A percentile compares a stretch with the other conserved stretches of the same genome.
Conservation (phyloP, 2,888 invertebrate genomes). For the Caenorhabditis drosophilae region DNA sequence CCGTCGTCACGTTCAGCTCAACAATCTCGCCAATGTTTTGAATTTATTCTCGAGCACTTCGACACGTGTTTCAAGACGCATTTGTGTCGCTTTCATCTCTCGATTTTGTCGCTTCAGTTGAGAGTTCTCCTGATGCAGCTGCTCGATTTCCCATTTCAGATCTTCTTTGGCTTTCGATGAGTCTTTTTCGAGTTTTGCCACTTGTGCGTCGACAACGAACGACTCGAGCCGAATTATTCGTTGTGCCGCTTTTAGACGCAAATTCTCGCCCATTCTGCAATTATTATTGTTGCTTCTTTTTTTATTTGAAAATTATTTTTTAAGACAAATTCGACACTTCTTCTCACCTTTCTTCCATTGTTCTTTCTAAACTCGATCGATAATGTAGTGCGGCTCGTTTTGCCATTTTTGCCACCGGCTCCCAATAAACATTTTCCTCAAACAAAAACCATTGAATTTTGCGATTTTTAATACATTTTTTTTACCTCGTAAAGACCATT, state of each 20-base stretch:
- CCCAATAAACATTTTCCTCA: slow-evolving; percentile 47
- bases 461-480: too few relatives aligned
- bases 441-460: slow-evolving; percentile 1
- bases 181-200: slow-evolving; percentile 61
- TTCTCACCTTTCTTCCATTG: slow-evolving; percentile 55
- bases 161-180: slow-evolving; percentile 57
- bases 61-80: slow-evolving; percentile 59
- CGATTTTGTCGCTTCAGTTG: slow-evolving; percentile 61
- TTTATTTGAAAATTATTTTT: neutral
- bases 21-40: slow-evolving; percentile 63
- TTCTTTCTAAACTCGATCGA: slow-evolving; percentile 49
- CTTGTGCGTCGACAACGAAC: slow-evolving; percentile 63
- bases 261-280: slow-evolving; percentile 59
- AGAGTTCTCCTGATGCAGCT: slow-evolving; percentile 61
- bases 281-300: neutral
- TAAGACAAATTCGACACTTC: neutral
- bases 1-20: slow-evolving; percentile 41
- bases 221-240: slow-evolving; percentile 63
- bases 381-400: slow-evolving; percentile 62
- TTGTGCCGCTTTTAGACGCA: slow-evolving; percentile 63
- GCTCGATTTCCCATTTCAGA: slow-evolving; percentile 65
- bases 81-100: slow-evolving; percentile 59
- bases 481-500: slow-evolving; percentile 31
- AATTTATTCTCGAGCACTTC: slow-evolving; percentile 64
- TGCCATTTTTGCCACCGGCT: slow-evolving; percentile 55